phyloP scores from a whole-genome alignment of 2,888 invertebrate genomes.

The Rosalia funebris region DNA sequence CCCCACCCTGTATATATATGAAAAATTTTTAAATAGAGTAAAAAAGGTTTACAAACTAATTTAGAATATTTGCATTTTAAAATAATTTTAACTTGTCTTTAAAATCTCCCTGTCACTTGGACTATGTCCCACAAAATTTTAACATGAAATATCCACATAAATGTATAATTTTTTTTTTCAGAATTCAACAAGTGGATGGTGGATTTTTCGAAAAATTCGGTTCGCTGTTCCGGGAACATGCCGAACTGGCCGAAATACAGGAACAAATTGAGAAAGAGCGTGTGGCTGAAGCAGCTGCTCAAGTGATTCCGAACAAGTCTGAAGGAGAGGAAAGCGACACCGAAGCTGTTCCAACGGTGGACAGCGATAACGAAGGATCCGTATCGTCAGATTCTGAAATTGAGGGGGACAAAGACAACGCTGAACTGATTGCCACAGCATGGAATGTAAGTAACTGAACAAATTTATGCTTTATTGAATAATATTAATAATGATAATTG shows the following conservation, averaged over 20 bases:
- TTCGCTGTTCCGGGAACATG: conserved; percentile 73
- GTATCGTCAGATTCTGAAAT: conserved; percentile 70
- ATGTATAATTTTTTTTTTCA: no score
- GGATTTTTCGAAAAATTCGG: conserved; percentile 88
- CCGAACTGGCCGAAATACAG: conserved; percentile 69
- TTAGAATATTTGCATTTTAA: neutral
- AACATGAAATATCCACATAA: no score
- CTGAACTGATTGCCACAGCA: conserved; percentile 74
- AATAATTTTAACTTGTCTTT: conserved; percentile 2
- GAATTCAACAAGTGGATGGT: conserved; percentile 84
- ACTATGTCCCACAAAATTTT: neutral
- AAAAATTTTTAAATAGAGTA: neutral
- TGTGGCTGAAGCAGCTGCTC: conserved; percentile 57
- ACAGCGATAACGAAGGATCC: conserved; percentile 57
- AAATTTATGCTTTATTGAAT: neutral
- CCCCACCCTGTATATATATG: neutral
- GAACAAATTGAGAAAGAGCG: conserved; percentile 62
- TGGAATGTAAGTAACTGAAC: conserved; percentile 77
- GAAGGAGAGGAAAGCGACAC: conserved; percentile 44
- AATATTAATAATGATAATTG: no score
- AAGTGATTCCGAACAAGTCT: conserved; percentile 45
- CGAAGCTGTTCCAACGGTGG: conserved; percentile 36
- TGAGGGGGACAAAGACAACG: conserved; percentile 71
- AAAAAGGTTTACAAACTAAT: neutral
- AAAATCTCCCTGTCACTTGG: neutral